phyloP scores from a whole-genome alignment of 2,113 vertebrate genomes.

The cattle (Bos taurus) region DNA sequence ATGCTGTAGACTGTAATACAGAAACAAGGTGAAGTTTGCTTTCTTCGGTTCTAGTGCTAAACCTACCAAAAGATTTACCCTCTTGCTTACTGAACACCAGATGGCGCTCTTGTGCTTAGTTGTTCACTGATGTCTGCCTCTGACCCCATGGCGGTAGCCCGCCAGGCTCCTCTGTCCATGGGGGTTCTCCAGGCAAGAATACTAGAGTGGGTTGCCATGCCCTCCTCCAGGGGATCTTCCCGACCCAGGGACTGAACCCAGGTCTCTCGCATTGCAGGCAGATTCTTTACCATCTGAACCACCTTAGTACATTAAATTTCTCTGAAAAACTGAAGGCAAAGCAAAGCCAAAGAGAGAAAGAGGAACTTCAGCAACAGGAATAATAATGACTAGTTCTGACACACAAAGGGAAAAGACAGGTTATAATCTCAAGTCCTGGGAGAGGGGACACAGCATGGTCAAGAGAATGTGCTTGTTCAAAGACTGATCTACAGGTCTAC shows the following conservation, averaged over 20 bases:
- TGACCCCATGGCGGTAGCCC: rapidly evolving
- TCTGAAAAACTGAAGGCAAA: neutral
- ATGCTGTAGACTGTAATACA: neutral
- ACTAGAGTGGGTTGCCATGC: neutral
- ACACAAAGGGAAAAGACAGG: neutral
- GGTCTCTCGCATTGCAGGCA: neutral
- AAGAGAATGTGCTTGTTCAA: neutral
- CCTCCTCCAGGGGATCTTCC: neutral
- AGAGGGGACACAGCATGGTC: neutral
- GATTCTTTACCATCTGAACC: neutral
- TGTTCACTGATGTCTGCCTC: neutral
- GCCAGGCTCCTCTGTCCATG: neutral
- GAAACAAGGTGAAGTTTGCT: neutral
- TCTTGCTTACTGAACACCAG: neutral
- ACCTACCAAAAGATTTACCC: neutral
- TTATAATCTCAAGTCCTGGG: neutral
- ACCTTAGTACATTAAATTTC: neutral
- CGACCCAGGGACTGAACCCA: neutral
- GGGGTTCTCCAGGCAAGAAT: neutral
- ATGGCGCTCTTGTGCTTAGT: neutral
- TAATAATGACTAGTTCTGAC: neutral
- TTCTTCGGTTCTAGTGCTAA: neutral
- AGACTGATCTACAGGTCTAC: neutral
- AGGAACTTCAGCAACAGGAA: neutral
- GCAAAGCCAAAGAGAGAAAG: neutral